A percentile compares a stretch with the other conserved stretches of the same genome.
Evolutionary conservation across 53 echinoderm and acorn worm genomes (phyloP).

Genomic region (Crossaster papposus): DNA sequence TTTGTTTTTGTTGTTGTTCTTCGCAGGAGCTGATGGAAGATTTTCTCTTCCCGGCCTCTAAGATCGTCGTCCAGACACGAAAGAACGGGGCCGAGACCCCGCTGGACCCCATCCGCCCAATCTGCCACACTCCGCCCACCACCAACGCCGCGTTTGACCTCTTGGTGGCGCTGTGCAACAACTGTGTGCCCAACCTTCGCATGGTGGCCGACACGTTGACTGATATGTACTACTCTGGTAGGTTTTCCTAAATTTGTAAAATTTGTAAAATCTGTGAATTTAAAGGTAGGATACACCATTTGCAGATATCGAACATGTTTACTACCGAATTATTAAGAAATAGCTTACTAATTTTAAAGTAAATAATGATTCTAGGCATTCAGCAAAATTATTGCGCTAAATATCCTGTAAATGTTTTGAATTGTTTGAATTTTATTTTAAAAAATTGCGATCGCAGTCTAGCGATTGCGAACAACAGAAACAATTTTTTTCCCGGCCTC

Average conservation of each 20-base stretch:
- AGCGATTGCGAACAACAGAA: too few relatives aligned
- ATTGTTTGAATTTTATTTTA: too few relatives aligned
- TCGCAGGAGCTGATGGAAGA: conserved; percentile 93
- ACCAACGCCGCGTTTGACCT: conserved; percentile 96
- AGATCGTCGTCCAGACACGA: conserved; percentile 89
- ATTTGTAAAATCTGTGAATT: too few relatives aligned
- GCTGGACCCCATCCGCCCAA: conserved; percentile 86
- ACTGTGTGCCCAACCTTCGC: conserved; percentile 94
- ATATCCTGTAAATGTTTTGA: too few relatives aligned
- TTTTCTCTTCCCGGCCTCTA: conserved; percentile 98
- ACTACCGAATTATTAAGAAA: too few relatives aligned
- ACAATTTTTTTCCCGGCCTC: too few relatives aligned
- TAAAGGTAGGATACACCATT: too few relatives aligned
- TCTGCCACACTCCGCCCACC: conserved; percentile 87
- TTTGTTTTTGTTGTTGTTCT: neutral
- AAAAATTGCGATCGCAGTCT: too few relatives aligned
- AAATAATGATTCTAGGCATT: too few relatives aligned
- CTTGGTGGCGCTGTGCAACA: conserved; percentile 91
- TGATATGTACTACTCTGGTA: conserved; percentile 99
- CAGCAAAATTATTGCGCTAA: too few relatives aligned
- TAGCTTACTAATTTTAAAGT: too few relatives aligned
- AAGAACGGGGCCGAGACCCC: conserved; percentile 96
- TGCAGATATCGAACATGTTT: too few relatives aligned
- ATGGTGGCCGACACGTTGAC: conserved; percentile 88
- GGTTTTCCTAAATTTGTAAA: neutral